Evolutionary conservation across 2,113 vertebrate species (phyloP).

Genomic region (Lampris megalopsis): DNA sequence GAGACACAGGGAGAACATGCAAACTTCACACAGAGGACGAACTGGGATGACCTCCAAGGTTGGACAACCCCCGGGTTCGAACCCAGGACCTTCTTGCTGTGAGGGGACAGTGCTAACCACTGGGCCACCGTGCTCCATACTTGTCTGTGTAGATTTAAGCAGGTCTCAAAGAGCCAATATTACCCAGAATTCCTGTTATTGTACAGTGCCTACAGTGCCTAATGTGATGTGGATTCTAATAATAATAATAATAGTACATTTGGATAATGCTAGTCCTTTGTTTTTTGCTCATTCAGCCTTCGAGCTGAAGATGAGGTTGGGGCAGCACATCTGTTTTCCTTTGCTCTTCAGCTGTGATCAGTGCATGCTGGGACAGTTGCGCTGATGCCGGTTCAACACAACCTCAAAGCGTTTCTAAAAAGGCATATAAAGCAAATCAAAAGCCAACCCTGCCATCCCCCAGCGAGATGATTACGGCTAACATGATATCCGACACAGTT

Average conservation of each 20-base stretch:
- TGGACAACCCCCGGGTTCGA: too few relatives aligned
- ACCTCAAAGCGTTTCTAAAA: too few relatives aligned
- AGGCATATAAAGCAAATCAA: too few relatives aligned
- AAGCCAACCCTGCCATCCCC: too few relatives aligned
- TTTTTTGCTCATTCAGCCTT: background rate
- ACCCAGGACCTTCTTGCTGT: too few relatives aligned
- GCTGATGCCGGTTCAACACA: too few relatives aligned
- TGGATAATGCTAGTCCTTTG: too few relatives aligned
- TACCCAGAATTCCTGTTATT: constrained; percentile 20
- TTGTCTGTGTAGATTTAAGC: constrained; percentile 10
- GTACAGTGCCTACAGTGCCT: constrained; percentile 4
- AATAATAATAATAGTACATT: background rate
- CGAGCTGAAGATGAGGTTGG: background rate
- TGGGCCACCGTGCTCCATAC: background rate
- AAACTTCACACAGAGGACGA: too few relatives aligned
- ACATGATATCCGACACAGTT: constrained; percentile 37
- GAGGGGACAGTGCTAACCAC: too few relatives aligned
- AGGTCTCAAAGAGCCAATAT: constrained; percentile 20
- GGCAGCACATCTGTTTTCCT: background rate
- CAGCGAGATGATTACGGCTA: background rate
- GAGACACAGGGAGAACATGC: too few relatives aligned
- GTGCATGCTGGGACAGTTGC: too few relatives aligned
- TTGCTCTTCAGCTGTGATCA: background rate
- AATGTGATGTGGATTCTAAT: constrained; percentile 5
- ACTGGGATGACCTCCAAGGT: too few relatives aligned